Percentiles rank a stretch among this genome's conserved stretches.
Evolutionary conservation across 2,888 invertebrate species (phyloP).

Genomic region (Rhorus exstirpatorius): DNA sequence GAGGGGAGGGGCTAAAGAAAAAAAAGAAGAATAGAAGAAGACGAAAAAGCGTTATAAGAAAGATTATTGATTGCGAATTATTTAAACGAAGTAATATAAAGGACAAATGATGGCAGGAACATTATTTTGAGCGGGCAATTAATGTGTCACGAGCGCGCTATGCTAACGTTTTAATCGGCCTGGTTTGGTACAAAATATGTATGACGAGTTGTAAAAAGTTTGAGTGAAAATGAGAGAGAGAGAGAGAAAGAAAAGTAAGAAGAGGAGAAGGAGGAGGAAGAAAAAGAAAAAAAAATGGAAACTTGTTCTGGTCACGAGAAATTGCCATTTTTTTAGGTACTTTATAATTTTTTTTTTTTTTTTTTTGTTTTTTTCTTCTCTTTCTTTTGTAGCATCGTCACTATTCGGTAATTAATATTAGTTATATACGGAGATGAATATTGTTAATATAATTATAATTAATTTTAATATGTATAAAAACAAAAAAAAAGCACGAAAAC

Average conservation of each 20-base stretch:
- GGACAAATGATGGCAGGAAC: constrained; percentile 83
- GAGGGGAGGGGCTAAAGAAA: constrained; percentile 54
- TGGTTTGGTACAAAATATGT: constrained; percentile 85
- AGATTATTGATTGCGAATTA: constrained; percentile 83
- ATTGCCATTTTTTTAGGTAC: constrained; percentile 85
- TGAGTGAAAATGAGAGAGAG: constrained; percentile 72
- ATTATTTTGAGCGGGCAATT: constrained; percentile 81
- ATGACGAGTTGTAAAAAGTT: constrained; percentile 85
- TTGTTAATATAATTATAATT: constrained; percentile 84
- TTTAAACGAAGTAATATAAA: constrained; percentile 84
- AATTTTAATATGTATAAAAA: constrained; percentile 81
- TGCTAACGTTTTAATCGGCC: constrained; percentile 83
- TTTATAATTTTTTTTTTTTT: constrained; percentile 71
- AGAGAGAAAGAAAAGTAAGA: constrained; percentile 8
- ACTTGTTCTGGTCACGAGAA: constrained; percentile 85
- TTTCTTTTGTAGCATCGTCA: constrained; percentile 65
- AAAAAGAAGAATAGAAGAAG: constrained; percentile 41
- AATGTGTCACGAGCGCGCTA: constrained; percentile 77
- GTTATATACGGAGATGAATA: constrained; percentile 78
- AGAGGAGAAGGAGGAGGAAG: constrained; percentile 18
- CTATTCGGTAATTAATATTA: constrained; percentile 76
- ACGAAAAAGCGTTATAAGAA: constrained; percentile 78
- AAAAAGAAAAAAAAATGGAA: constrained; percentile 77
- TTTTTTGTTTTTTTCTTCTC: constrained; percentile 65
- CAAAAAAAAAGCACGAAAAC: constrained; percentile 26